A percentile compares a stretch with the other conserved stretches of the same genome.
phyloP scores from a whole-genome alignment of 2,113 vertebrate genomes.

The Amphilophus citrinellus region DNA sequence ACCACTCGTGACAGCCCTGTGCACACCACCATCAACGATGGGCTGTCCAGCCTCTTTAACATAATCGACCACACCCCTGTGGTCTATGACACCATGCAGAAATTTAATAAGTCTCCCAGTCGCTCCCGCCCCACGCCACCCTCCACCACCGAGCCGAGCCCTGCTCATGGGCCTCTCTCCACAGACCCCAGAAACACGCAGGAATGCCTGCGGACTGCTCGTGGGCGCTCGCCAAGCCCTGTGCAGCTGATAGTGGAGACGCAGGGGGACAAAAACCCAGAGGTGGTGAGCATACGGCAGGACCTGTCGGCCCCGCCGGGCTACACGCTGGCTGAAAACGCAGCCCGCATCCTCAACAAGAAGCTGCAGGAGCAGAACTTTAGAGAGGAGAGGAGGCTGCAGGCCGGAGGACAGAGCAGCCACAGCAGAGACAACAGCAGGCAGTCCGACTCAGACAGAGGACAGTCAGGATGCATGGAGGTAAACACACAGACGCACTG shows the following conservation, averaged over 20 bases:
- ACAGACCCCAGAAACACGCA: conserved; percentile 71
- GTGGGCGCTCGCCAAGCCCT: conserved; percentile 94
- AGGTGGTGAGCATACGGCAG: conserved; percentile 88
- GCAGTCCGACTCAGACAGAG: conserved; percentile 69
- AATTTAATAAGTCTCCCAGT: conserved; percentile 88
- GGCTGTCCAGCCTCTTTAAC: conserved; percentile 98
- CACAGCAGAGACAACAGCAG: conserved; percentile 80
- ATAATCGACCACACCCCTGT: conserved; percentile 96
- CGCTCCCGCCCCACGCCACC: conserved; percentile 82
- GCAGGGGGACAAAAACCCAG: conserved; percentile 87
- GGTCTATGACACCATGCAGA: conserved; percentile 86
- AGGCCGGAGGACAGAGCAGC: conserved; percentile 77
- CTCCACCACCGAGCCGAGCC: conserved; percentile 57
- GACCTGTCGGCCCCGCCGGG: conserved; percentile 94
- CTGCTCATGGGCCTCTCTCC: conserved; percentile 33
- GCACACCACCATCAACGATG: conserved; percentile 96
- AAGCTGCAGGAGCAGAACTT: conserved; percentile 93
- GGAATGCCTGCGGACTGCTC: conserved; percentile 81
- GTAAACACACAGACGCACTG: conserved; percentile 81
- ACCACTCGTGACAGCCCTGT: conserved; percentile 97
- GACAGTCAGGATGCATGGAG: conserved; percentile 91
- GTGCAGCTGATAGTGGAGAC: conserved; percentile 86
- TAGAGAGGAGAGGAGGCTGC: conserved; percentile 87
- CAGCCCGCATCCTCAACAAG: conserved; percentile 93
- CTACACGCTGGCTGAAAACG: conserved; percentile 90